Percentiles rank a stretch among this genome's conserved stretches.
Conservation (phyloP, 2,888 invertebrate species). For the Ormyrus thymus region DNA sequence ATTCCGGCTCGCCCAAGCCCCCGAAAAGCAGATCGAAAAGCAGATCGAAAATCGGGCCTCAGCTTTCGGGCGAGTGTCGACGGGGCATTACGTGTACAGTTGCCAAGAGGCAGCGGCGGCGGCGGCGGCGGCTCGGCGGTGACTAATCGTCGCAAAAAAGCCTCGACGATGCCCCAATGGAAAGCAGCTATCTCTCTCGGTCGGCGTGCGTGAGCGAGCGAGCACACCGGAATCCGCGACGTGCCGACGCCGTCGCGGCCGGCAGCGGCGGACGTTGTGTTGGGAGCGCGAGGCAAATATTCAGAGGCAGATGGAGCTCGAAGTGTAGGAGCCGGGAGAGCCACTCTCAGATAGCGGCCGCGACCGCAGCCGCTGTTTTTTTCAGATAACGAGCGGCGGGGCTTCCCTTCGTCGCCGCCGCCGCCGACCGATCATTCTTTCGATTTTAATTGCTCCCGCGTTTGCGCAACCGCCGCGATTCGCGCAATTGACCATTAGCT, state of each 20-base stretch:
- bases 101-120: not conserved
- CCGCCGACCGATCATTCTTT: not conserved
- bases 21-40: too few relatives aligned
- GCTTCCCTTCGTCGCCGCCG: not conserved
- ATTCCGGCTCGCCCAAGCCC: too few relatives aligned
- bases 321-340: conserved; percentile 29
- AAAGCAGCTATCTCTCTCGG: conserved; percentile 17
- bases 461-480: not conserved
- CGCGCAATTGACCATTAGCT: too few relatives aligned
- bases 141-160: conserved; percentile 64
- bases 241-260: conserved; percentile 24
- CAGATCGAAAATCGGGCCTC: too few relatives aligned
- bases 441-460: not conserved
- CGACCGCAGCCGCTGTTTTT: conserved; percentile 8
- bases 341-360: not conserved
- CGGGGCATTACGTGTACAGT: too few relatives aligned
- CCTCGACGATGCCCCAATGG: conserved; percentile 45
- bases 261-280: not conserved
- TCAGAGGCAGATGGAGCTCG: conserved; percentile 23
- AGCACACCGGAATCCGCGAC: conserved; percentile 58
- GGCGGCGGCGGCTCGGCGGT: conserved; percentile 49
- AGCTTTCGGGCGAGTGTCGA: too few relatives aligned
- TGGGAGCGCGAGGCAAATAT: conserved; percentile 10
- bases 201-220: not conserved
- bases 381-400: conserved; percentile 19